Conservation (phyloP, 1,140 invertebrate genomes). For the Drosophila saltans region DNA sequence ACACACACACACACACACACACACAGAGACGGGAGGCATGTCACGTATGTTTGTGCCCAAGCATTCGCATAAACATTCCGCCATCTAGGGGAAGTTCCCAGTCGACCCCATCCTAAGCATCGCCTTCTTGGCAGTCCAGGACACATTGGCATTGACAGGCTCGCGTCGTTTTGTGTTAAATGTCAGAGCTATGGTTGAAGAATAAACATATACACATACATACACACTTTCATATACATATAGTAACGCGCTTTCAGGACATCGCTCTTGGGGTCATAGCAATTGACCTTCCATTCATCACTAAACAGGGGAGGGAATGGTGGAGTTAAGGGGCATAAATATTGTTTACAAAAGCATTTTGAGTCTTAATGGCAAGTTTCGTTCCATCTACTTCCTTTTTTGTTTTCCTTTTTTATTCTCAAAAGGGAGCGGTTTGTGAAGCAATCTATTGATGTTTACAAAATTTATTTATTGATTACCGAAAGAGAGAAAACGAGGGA, state of each 20-base stretch:
- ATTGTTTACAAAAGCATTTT: conserved; percentile 67
- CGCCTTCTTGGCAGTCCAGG: conserved; percentile 38
- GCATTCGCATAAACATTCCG: conserved; percentile 80
- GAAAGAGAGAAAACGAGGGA: not conserved
- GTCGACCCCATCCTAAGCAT: not conserved
- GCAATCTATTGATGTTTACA: conserved; percentile 72
- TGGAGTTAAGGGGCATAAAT: conserved; percentile 21
- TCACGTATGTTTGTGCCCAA: conserved; percentile 78
- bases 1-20: conserved; percentile 11
- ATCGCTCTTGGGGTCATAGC: conserved; percentile 60
- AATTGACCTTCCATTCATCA: conserved; percentile 81
- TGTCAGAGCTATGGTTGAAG: conserved; percentile 53
- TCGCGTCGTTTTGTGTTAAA: conserved; percentile 73
- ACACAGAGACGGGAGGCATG: conserved; percentile 40
- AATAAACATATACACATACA: not conserved
- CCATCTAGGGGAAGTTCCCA: conserved; percentile 27
- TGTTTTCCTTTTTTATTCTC: too few species aligned
- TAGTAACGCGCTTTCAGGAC: conserved; percentile 16
- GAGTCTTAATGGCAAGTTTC: conserved; percentile 26
- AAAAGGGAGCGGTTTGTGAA: conserved; percentile 2
- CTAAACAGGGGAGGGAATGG: not conserved
- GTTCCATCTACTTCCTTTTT: conserved; percentile 21
- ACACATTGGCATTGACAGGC: conserved; percentile 75
- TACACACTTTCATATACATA: not conserved
- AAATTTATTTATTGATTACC: conserved; percentile 76